A percentile compares a stretch with the other conserved stretches of the same genome.
Conservation (phyloP, 2,113 vertebrate species). For the Tachysurus fulvidraco region DNA sequence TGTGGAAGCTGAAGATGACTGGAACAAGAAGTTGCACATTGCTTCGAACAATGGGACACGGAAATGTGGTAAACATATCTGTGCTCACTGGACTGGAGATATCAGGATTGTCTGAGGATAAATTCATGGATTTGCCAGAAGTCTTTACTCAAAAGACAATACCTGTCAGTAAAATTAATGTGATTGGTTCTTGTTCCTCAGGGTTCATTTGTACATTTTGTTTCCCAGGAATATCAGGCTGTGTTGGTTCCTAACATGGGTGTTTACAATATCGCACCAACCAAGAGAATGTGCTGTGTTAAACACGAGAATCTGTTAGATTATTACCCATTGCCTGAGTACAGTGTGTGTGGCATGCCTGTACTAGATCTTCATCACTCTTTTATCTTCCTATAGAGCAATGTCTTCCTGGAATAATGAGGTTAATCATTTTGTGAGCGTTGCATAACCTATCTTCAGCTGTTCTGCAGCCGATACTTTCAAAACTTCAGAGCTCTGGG, state of each 20-base stretch:
- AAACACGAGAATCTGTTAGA: slow-evolving; percentile 39
- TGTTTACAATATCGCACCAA: slow-evolving; percentile 13
- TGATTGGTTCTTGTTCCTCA: too few species aligned
- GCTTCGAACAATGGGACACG: too few species aligned
- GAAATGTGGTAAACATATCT: too few species aligned
- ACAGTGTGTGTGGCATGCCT: slow-evolving; percentile 38
- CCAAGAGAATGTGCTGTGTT: slow-evolving; percentile 25
- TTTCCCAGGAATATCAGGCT: slow-evolving; percentile 25
- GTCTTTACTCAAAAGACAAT: too few species aligned
- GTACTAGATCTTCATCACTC: slow-evolving; percentile 45
- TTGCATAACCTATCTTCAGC: slow-evolving; percentile 43
- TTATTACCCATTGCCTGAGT: slow-evolving; percentile 38
- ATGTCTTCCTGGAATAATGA: slow-evolving; percentile 33
- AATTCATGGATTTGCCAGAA: too few species aligned
- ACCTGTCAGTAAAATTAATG: too few species aligned
- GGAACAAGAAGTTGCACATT: too few species aligned
- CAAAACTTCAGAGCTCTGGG: slow-evolving; percentile 19
- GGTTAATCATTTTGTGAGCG: slow-evolving; percentile 35
- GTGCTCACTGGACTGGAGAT: too few species aligned
- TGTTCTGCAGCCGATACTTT: background rate
- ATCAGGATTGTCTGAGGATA: too few species aligned
- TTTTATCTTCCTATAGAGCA: slow-evolving; percentile 14
- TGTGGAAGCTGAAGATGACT: too few species aligned
- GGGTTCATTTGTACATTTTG: slow-evolving; percentile 32
- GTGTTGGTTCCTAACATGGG: slow-evolving; percentile 11